Conservation (phyloP, 2,113 vertebrate species). For the Desmodus rotundus region DNA sequence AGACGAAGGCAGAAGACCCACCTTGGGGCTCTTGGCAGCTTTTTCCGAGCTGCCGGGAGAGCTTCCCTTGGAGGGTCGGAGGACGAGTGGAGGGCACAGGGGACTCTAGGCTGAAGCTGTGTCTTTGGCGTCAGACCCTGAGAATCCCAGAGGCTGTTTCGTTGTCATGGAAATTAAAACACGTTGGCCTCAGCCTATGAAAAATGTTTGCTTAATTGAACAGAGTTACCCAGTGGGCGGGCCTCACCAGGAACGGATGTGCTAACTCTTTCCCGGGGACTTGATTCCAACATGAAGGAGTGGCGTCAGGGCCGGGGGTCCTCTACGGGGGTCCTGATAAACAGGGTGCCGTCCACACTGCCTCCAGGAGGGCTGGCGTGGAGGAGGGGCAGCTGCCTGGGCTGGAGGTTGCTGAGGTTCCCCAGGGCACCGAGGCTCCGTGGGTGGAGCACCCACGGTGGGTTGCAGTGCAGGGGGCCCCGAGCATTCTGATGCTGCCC, state of each 20-base stretch:
- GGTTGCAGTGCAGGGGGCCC: too few species aligned
- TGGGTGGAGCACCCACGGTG: too few species aligned
- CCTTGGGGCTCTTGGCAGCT: slow-evolving; percentile 67
- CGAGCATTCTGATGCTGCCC: too few species aligned
- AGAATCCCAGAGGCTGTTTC: slow-evolving; percentile 65
- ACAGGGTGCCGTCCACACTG: too few species aligned
- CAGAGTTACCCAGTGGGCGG: slow-evolving; percentile 67
- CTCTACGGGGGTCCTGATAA: too few species aligned
- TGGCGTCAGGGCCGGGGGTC: too few species aligned
- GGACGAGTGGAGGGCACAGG: slow-evolving; percentile 64
- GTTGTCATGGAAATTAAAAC: slow-evolving; percentile 68
- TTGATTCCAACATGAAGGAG: slow-evolving; percentile 38
- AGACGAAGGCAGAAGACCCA: slow-evolving; percentile 71
- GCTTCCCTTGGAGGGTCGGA: slow-evolving; percentile 73
- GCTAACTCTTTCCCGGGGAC: slow-evolving; percentile 62
- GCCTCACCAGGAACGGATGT: slow-evolving; percentile 45
- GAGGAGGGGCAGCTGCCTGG: too few species aligned
- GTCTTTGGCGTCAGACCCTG: slow-evolving; percentile 67
- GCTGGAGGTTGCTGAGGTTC: too few species aligned
- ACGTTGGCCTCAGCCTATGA: slow-evolving; percentile 71
- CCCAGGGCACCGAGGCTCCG: too few species aligned
- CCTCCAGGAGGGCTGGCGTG: too few species aligned
- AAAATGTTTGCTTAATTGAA: slow-evolving; percentile 72
- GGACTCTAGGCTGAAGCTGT: slow-evolving; percentile 74
- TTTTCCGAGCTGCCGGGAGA: slow-evolving; percentile 68